Evolutionary conservation across 2,797 vertebrate genomes (phyloP).

Genomic region (Steatocranus sp.): DNA sequence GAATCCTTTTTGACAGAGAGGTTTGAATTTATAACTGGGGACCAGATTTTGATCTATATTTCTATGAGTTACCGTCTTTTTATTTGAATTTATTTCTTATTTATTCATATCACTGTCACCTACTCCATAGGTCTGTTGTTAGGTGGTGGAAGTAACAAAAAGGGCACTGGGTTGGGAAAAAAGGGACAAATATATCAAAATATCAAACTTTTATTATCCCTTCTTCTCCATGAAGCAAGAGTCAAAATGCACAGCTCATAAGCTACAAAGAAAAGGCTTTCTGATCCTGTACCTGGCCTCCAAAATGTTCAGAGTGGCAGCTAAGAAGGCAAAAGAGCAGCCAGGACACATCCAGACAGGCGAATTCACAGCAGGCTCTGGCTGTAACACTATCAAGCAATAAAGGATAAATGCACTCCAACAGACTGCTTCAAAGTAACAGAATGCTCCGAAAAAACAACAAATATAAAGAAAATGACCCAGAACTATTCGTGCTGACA

Average conservation of each 20-base stretch:
- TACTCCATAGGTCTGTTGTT: background rate
- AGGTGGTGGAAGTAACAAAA: background rate
- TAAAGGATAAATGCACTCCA: background rate
- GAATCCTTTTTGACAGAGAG: background rate
- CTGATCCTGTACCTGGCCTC: background rate
- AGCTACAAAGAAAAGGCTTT: background rate
- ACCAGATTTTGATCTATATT: background rate
- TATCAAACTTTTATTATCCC: background rate
- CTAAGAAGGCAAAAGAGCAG: background rate
- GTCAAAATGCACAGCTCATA: background rate
- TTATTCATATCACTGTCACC: background rate
- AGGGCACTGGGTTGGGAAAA: background rate
- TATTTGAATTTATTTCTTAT: background rate
- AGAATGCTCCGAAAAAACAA: background rate
- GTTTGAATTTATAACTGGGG: background rate
- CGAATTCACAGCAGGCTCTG: background rate
- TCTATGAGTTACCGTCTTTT: fast-evolving
- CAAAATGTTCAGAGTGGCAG: background rate
- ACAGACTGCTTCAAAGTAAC: background rate
- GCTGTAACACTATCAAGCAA: background rate
- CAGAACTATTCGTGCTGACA: background rate
- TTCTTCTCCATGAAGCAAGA: background rate
- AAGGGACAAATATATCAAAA: background rate
- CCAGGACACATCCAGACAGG: background rate
- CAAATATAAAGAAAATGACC: background rate